Base-by-base conservation (phyloP, 2,888 invertebrate species). In the Syritta pipiens region DNA sequence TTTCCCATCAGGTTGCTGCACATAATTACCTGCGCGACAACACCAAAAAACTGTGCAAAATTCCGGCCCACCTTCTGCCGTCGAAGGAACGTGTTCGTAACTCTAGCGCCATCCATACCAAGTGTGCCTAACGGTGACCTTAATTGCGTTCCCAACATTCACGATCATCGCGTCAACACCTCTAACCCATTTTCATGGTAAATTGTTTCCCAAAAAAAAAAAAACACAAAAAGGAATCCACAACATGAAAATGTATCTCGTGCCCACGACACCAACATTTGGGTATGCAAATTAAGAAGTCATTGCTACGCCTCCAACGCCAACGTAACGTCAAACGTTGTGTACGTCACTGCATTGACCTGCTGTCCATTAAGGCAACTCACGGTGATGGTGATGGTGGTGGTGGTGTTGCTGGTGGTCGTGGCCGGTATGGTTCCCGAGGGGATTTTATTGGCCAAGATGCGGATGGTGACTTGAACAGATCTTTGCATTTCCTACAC, bases 261-360 rank as follows among this genome's bases (percentile, higher is more conserved):
- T 74, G 67, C 30, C 46, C 1, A 35, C 55, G 37, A 19, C 55
- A 35, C 55, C 40, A 48, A 37, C 44, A 12, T 69, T 55, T 68
- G 32, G 42, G 24, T 71, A 76, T 76, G 76, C 63, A 76, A 76
- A 71, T 76, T 71, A 71, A 76, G 77, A 72, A 72, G 71, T 65
- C 71, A 53, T 49, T 51, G 24, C 28, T 24, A 69, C 63, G 62
- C 76, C 69, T 63, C 49, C 48, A 48, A 37, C 59, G 40, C 63
- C 63, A 59, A 76, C 75, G 51, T 63, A 59, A 76, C 75, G 51
- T 63, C 69, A 62, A 75, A 57, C 49, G 22, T 19, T 71, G 10
- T n/a, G 32, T 75, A 72, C 65, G 60, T 67, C 77, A 71, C 65
- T 65, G 37, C 24, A 20, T 28, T 67, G 72, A 72, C 77, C 65